Evolutionary conservation across 2,113 vertebrate genomes (phyloP).

Genomic region (Rutilus rutilus): DNA sequence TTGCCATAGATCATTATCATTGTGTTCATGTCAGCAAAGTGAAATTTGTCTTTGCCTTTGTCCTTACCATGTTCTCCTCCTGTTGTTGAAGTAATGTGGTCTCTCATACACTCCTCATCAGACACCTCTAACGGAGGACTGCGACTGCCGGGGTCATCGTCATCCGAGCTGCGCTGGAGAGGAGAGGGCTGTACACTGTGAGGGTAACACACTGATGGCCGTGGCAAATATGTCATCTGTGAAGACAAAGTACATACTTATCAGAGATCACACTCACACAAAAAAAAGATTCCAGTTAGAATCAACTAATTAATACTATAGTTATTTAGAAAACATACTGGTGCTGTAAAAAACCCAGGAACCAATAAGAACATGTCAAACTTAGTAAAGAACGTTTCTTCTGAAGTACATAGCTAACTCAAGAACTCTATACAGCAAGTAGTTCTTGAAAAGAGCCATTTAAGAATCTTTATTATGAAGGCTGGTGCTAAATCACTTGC

Average conservation of each 20-base stretch:
- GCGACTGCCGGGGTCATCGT: constrained; percentile 87
- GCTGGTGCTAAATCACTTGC: background rate
- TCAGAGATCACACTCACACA: background rate
- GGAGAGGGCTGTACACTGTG: constrained; percentile 77
- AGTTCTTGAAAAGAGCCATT: background rate
- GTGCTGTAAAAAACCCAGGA: background rate
- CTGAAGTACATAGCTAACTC: background rate
- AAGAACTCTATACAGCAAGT: background rate
- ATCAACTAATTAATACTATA: background rate
- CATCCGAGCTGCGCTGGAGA: constrained; percentile 88
- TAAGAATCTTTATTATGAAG: background rate
- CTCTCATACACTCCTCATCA: constrained; percentile 90
- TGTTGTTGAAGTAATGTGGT: constrained; percentile 80
- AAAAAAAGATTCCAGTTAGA: background rate
- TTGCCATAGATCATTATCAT: background rate
- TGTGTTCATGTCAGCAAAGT: background rate
- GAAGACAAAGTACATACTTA: constrained; percentile 19
- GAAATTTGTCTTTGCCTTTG: background rate
- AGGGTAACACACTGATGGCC: constrained; percentile 74
- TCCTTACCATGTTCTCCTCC: constrained; percentile 84
- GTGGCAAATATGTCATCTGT: constrained; percentile 70
- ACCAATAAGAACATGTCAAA: background rate
- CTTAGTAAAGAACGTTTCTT: background rate
- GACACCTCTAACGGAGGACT: constrained; percentile 94
- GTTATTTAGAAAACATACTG: background rate